phyloP scores from a whole-genome alignment of 2,888 invertebrate genomes.

The Oegoconia quadripuncta region DNA sequence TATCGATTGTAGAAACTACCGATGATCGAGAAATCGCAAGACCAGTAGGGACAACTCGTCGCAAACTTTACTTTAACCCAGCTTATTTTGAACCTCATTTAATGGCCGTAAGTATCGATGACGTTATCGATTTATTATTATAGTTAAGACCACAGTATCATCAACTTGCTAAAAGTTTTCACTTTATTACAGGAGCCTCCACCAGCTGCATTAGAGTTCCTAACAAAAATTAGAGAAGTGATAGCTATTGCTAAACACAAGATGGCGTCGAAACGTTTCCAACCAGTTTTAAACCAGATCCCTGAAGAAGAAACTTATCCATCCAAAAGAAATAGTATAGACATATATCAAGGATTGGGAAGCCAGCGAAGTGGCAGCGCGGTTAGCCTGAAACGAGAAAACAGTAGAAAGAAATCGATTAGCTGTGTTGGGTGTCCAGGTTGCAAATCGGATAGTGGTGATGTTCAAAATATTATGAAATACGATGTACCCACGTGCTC shows the following conservation, averaged over 20 bases:
- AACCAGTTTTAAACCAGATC: slow-evolving; percentile 88
- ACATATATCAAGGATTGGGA: slow-evolving; percentile 62
- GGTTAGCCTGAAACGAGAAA: slow-evolving; percentile 80
- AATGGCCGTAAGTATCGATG: slow-evolving; percentile 82
- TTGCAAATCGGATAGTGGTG: slow-evolving; percentile 63
- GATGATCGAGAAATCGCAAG: slow-evolving; percentile 84
- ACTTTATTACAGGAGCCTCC: slow-evolving; percentile 87
- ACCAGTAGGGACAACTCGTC: slow-evolving; percentile 84
- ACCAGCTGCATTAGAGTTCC: slow-evolving; percentile 92
- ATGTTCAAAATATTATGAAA: slow-evolving; percentile 59
- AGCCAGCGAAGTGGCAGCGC: slow-evolving; percentile 77
- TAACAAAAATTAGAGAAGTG: slow-evolving; percentile 93
- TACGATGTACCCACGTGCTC: slow-evolving; percentile 69
- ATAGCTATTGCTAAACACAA: slow-evolving; percentile 93
- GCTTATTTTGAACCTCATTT: slow-evolving; percentile 94
- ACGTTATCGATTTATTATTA: background rate
- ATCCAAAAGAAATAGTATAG: slow-evolving; percentile 70
- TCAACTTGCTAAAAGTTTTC: background rate
- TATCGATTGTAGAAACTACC: slow-evolving; percentile 90
- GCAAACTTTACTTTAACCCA: slow-evolving; percentile 93
- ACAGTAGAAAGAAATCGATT: slow-evolving; percentile 76
- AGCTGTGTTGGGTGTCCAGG: slow-evolving; percentile 84
- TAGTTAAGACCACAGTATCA: background rate
- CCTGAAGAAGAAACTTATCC: slow-evolving; percentile 86
- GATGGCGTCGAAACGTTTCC: slow-evolving; percentile 89